Evolutionary conservation across 2,888 invertebrate genomes (phyloP), one percentile per base, ranked within the genome.

Genomic region (Nomada hirtipes): DNA sequence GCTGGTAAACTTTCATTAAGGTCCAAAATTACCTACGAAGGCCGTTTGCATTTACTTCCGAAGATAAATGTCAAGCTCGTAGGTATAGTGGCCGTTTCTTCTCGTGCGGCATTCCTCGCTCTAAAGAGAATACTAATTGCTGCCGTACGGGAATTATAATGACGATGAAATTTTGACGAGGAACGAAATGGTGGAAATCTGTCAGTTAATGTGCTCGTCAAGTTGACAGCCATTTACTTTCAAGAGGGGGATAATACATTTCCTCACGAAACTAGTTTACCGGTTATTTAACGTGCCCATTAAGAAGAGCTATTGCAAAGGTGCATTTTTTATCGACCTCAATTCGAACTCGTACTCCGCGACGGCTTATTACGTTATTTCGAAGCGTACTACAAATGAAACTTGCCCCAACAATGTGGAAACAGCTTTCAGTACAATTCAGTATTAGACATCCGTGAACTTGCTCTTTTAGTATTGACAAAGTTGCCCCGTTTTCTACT

Each of bases 161-260:
- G 36, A 13, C 2, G 7, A 52, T 53, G 4, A 36, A 52, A 60
- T 60, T 60, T 20, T 47, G 20, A 47, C 15, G 10, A 42, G 3
- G n/a, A n/a, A 29, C 26, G n/a, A 18, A 50, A 15, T 10, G 47
- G 3, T 18, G 1, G 15, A 18, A 26, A 47, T 59, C 47, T 10
- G 29, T 44, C 9, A 18, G 57, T 44, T 44, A 69, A 69, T 52
- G 13, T 26, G 26, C 23, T 55, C 55, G 13, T 68, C 44, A 53
- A 42, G 55, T 20, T 55, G 44, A 42, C 10, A 71, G 50, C 11
- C 36, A 42, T 71, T 71, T 20, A 18, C 42, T 52, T 23, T 23
- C 61, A 9, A 4, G 4, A n/a, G 3, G 20, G 18, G 2, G 26
- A 26, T 15, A 47, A 15, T 20, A 26, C 15, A 7, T 50, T 29